Conservation (phyloP, 1,140 invertebrate genomes). For the Drosophila kurseongensis region DNA sequence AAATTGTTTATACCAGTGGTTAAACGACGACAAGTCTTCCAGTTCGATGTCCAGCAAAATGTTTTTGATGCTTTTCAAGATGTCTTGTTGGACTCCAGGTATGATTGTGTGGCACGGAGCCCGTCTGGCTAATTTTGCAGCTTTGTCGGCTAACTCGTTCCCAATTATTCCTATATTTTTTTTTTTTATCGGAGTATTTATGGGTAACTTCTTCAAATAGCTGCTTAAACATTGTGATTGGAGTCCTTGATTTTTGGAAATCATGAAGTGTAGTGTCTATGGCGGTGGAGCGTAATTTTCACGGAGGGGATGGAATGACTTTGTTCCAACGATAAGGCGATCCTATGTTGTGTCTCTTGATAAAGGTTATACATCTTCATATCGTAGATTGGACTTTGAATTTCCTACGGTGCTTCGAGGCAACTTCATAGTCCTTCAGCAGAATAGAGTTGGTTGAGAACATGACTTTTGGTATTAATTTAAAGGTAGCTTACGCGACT, state of each 20-base stretch:
- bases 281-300: not conserved
- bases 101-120: conserved; percentile 15
- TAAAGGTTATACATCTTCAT: too few relatives aligned
- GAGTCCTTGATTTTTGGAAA: conserved; percentile 6
- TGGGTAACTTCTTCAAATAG: too few relatives aligned
- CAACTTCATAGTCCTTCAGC: too few relatives aligned
- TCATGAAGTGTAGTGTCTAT: conserved; percentile 8
- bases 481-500: too few relatives aligned
- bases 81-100: conserved; percentile 8
- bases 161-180: not conserved
- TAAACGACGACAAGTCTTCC: not conserved
- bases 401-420: too few relatives aligned
- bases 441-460: not conserved
- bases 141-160: conserved; percentile 2
- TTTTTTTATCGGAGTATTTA: not conserved
- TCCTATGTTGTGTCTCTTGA: not conserved
- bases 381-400: too few relatives aligned
- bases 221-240: not conserved
- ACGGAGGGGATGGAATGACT: not conserved
- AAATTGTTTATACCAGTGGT: conserved; percentile 1
- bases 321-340: conserved; percentile 1
- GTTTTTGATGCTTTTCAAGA: conserved; percentile 10
- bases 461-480: not conserved
- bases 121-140: not conserved
- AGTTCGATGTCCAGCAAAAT: not conserved